Evolutionary conservation across 2,888 invertebrate genomes (phyloP).

Genomic region (Prionchulus punctatus): DNA sequence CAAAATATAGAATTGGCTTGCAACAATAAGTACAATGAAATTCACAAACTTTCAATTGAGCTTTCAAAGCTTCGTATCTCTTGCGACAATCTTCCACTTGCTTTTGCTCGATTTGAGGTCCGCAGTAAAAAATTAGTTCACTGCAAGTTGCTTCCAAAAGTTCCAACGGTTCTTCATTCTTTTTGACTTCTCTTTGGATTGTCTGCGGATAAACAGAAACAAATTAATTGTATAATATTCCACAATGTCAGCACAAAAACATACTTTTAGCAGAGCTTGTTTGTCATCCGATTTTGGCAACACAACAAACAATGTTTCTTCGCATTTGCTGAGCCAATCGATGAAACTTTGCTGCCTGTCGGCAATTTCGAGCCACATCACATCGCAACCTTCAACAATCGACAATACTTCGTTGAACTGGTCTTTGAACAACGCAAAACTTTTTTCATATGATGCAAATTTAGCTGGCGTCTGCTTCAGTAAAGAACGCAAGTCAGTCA

Average conservation of each 20-base stretch:
- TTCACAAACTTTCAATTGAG: no score
- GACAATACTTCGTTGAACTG: not conserved
- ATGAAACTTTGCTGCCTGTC: not conserved
- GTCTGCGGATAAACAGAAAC: not conserved
- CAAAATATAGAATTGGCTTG: no score
- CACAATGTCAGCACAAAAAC: not conserved
- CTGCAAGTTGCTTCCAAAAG: not conserved
- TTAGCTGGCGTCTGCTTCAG: no score
- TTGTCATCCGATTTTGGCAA: not conserved
- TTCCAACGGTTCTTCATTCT: not conserved
- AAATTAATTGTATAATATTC: not conserved
- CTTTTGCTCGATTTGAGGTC: not conserved
- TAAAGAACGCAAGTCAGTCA: no score
- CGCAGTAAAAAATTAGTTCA: not conserved
- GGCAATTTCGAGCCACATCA: not conserved
- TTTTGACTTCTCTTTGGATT: not conserved
- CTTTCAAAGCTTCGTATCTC: not conserved
- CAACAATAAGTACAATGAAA: no score
- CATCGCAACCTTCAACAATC: not conserved
- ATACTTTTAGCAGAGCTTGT: not conserved
- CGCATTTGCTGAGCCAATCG: not conserved
- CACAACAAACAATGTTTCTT: not conserved
- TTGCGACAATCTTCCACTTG: not conserved
- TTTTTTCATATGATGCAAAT: no score
- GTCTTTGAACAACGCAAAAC: no score